Conservation (phyloP, 2,888 invertebrate species). For the Melieria crassipennis region DNA sequence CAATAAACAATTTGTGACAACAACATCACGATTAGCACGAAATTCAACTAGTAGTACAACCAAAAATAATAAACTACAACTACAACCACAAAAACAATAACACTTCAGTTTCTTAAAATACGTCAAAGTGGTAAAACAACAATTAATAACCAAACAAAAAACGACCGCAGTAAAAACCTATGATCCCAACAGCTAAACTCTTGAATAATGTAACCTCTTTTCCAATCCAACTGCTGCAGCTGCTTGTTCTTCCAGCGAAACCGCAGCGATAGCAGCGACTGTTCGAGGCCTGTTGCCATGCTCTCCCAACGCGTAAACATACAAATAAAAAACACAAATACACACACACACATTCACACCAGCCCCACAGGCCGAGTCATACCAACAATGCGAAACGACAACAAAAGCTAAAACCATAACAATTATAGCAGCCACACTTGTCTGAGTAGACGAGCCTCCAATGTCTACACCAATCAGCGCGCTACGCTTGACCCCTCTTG, state of each 20-base stretch:
- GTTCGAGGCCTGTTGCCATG: too few relatives aligned
- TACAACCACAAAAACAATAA: too few relatives aligned
- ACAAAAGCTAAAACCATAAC: constrained; percentile 15
- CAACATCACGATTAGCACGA: too few relatives aligned
- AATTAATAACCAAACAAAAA: too few relatives aligned
- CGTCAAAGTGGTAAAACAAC: too few relatives aligned
- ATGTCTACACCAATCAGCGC: constrained; percentile 4
- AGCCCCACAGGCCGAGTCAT: neutral
- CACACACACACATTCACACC: neutral
- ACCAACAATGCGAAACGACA: neutral
- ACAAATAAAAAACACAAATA: constrained; percentile 4
- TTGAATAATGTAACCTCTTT: neutral
- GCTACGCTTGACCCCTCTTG: neutral
- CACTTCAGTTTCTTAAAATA: too few relatives aligned
- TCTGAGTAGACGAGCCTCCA: constrained; percentile 55
- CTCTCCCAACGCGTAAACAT: neutral
- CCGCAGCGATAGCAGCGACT: neutral
- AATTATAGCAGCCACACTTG: neutral
- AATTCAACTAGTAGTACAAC: too few relatives aligned
- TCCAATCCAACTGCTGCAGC: neutral
- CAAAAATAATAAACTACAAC: too few relatives aligned
- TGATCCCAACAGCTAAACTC: too few relatives aligned
- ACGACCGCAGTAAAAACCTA: too few relatives aligned
- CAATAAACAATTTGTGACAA: too few relatives aligned
- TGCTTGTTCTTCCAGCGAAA: neutral